Evolutionary conservation across 2,113 vertebrate genomes (phyloP).

Genomic region (Corythaeola cristata): DNA sequence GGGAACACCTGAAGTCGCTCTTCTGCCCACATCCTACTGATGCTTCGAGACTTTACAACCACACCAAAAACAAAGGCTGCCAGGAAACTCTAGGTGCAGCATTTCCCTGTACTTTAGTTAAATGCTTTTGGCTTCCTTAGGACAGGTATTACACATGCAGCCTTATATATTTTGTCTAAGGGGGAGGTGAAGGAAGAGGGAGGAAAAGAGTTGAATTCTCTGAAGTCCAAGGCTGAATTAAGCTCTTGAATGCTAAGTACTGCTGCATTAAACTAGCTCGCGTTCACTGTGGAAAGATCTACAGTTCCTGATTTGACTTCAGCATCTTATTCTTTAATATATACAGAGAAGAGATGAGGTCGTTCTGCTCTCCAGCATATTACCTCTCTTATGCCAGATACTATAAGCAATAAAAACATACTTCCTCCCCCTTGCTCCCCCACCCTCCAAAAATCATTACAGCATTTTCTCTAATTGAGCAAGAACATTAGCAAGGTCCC

Average conservation of each 20-base stretch:
- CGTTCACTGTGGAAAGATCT: background rate
- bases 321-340: slow-evolving; percentile 4
- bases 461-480: background rate
- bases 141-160: background rate
- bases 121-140: background rate
- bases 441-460: background rate
- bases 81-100: background rate
- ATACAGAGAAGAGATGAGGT: background rate
- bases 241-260: slow-evolving; percentile 39
- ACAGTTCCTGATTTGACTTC: background rate
- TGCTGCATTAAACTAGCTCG: slow-evolving; percentile 21
- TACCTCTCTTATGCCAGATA: background rate
- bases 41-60: background rate
- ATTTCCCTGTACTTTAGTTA: background rate
- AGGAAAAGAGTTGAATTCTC: slow-evolving; percentile 18
- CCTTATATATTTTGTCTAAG: background rate
- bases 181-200: background rate
- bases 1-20: background rate
- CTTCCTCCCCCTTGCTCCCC: background rate
- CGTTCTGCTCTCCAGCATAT: background rate
- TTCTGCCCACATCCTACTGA: no score
- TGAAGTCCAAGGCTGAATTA: slow-evolving; percentile 37
- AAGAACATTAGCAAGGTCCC: background rate
- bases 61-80: background rate
- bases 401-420: background rate